A percentile compares a stretch with the other conserved stretches of the same genome.
Conservation (phyloP, 2,888 invertebrate genomes). For the Philopedon plagiatum region DNA sequence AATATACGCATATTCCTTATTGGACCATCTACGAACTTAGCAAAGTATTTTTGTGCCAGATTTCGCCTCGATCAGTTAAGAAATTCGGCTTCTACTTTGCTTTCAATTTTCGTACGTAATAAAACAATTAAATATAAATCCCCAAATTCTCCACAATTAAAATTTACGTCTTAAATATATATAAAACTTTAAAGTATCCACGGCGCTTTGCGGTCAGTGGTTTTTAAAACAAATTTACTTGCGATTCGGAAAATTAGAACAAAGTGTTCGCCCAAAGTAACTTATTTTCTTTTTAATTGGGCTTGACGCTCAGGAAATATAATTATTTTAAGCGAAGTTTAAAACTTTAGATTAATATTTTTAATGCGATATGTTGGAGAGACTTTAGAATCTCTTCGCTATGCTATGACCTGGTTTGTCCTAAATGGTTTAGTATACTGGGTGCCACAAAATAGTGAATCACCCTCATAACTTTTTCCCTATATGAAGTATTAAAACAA, state of each 20-base stretch:
- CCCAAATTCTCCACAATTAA: background rate
- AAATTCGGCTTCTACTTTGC: no score
- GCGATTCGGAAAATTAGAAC: conserved; percentile 31
- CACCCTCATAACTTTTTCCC: no score
- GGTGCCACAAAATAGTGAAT: no score
- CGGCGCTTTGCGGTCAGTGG: conserved; percentile 31
- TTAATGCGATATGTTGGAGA: conserved; percentile 6
- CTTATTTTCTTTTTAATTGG: conserved; percentile 27
- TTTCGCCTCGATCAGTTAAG: no score
- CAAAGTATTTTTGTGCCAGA: no score
- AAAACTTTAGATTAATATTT: conserved; percentile 33
- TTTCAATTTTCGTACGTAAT: no score
- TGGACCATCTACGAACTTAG: no score
- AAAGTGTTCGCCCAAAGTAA: conserved; percentile 20
- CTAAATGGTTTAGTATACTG: background rate
- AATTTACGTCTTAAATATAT: background rate
- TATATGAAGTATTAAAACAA: no score
- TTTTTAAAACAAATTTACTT: conserved; percentile 31
- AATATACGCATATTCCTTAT: no score
- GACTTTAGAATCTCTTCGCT: background rate
- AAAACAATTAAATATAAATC: background rate
- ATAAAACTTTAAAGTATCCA: background rate
- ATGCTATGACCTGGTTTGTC: background rate
- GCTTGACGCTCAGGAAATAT: conserved; percentile 24
- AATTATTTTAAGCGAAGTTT: conserved; percentile 13